Percentiles rank a stretch among this genome's conserved stretches.
Conservation (phyloP, 30 jellyfish, hydroid and myxozoan species). For the Chrysaora quinquecirrha region DNA sequence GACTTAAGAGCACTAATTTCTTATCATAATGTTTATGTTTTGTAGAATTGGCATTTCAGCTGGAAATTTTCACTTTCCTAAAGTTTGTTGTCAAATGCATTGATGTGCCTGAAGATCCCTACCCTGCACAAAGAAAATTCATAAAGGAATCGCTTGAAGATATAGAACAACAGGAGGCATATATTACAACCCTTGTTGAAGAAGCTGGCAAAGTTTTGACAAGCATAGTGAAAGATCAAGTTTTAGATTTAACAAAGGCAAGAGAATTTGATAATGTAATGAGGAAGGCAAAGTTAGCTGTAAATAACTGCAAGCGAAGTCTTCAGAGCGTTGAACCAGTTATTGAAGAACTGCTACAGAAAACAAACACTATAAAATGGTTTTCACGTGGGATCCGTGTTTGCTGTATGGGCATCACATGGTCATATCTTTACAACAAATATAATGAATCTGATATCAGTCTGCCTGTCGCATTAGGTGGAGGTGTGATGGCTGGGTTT, state of each 20-base stretch:
- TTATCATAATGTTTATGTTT: neutral
- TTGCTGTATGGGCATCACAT: slow-evolving; percentile 16
- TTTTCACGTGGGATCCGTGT: slow-evolving; percentile 12
- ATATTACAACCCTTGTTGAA: neutral
- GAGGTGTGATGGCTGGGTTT: slow-evolving; percentile 3
- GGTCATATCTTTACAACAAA: slow-evolving; percentile 5
- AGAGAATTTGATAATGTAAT: neutral
- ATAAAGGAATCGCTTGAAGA: neutral
- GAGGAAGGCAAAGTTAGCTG: neutral
- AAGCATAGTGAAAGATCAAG: neutral
- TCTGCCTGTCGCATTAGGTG: slow-evolving; percentile 11
- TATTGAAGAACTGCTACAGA: neutral
- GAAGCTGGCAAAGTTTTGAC: neutral
- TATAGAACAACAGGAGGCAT: neutral
- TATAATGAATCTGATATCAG: neutral
- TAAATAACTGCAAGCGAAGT: neutral
- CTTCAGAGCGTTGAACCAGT: neutral
- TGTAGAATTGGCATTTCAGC: slow-evolving; percentile 34
- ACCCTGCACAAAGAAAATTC: neutral
- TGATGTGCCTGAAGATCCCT: slow-evolving; percentile 32
- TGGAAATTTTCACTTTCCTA: slow-evolving; percentile 1
- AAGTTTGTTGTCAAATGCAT: slow-evolving; percentile 2
- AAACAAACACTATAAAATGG: slow-evolving; percentile 13
- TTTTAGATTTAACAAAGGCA: neutral
- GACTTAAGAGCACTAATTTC: too few relatives aligned